phyloP scores from a whole-genome alignment of 2,797 vertebrate species.

The Sebastiscus albofasciatus region DNA sequence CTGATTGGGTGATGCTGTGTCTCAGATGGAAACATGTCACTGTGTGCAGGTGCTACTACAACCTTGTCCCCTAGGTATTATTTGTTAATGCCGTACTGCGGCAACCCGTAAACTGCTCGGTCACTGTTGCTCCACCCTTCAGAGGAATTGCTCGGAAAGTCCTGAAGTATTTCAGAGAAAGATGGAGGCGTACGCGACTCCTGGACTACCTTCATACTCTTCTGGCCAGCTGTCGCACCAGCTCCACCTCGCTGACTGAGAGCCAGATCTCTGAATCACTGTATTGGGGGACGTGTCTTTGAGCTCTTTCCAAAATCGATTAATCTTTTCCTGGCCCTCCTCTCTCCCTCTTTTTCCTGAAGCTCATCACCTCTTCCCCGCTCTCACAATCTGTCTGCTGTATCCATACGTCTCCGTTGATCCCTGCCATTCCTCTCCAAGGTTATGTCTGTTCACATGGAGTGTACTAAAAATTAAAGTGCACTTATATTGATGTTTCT shows the following conservation, averaged over 20 bases:
- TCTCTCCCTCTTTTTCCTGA: not conserved
- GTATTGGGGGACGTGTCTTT: slow-evolving; percentile 31
- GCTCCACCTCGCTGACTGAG: slow-evolving; percentile 31
- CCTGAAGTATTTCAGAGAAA: not conserved
- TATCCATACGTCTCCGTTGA: not conserved
- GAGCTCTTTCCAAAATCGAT: slow-evolving; percentile 60
- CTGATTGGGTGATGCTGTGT: not conserved
- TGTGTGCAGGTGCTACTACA: slow-evolving; percentile 32
- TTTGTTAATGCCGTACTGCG: slow-evolving; percentile 23
- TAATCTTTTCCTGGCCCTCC: slow-evolving; percentile 27
- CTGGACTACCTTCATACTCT: slow-evolving; percentile 16
- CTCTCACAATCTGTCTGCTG: slow-evolving; percentile 2
- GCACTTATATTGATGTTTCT: slow-evolving; percentile 53
- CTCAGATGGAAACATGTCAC: slow-evolving; percentile 5
- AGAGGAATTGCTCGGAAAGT: slow-evolving; percentile 11
- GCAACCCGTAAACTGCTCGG: slow-evolving; percentile 34
- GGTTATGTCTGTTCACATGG: slow-evolving; percentile 42
- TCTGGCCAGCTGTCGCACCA: slow-evolving; percentile 36
- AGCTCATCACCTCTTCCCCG: slow-evolving; percentile 7
- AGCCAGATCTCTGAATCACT: slow-evolving; percentile 49
- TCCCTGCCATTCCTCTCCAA: slow-evolving; percentile 13
- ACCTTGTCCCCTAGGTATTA: slow-evolving; percentile 10
- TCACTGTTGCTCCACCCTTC: slow-evolving; percentile 30
- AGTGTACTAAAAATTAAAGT: slow-evolving; percentile 59
- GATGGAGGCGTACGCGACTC: not conserved